These are phyloP conservation scores for Drosophila nannoptera DNA, from an alignment of 1,140 invertebrate genomes.

Conservation along the genomic window DNA sequence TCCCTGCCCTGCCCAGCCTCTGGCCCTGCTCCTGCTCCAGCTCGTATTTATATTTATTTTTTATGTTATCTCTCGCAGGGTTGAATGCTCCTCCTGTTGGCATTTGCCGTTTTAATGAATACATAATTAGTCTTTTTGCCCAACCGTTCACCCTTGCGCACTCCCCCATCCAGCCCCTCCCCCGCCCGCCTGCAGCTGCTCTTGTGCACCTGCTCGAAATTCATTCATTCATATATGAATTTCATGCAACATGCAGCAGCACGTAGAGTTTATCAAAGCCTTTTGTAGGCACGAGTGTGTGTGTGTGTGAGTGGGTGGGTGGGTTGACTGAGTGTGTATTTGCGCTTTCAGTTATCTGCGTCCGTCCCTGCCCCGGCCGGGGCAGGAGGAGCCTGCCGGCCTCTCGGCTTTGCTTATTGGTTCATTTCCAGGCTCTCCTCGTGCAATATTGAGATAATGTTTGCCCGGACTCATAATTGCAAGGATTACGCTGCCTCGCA, in stretches of 20 bases:
- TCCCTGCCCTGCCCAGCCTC: too few species aligned
- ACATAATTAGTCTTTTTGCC: constrained; percentile 75
- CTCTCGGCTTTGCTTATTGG: constrained; percentile 49
- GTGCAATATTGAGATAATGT: constrained; percentile 72
- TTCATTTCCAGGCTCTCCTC: constrained; percentile 56
- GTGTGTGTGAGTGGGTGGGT: neutral
- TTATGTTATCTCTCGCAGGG: constrained; percentile 23
- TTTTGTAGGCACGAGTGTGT: neutral
- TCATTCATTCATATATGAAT: constrained; percentile 44
- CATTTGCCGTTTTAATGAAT: constrained; percentile 75
- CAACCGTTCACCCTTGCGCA: constrained; percentile 38
- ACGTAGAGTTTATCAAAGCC: constrained; percentile 25
- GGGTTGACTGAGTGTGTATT: constrained; percentile 10
- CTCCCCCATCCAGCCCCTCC: constrained; percentile 3
- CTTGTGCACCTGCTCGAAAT: constrained; percentile 42
- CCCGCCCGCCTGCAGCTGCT: constrained; percentile 6
- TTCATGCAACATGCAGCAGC: constrained; percentile 38
- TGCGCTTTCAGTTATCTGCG: constrained; percentile 34
- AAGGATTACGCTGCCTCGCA: constrained; percentile 61
- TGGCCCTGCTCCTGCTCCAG: neutral
- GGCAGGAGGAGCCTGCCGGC: too few species aligned
- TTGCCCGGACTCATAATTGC: constrained; percentile 62
- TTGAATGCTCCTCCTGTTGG: constrained; percentile 38
- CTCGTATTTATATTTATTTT: constrained; percentile 14
- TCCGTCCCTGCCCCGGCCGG: constrained; percentile 12